These are phyloP conservation scores for Synaphobranchus kaupii DNA, from an alignment of 2,797 vertebrate genomes.

Conservation along the genomic window DNA sequence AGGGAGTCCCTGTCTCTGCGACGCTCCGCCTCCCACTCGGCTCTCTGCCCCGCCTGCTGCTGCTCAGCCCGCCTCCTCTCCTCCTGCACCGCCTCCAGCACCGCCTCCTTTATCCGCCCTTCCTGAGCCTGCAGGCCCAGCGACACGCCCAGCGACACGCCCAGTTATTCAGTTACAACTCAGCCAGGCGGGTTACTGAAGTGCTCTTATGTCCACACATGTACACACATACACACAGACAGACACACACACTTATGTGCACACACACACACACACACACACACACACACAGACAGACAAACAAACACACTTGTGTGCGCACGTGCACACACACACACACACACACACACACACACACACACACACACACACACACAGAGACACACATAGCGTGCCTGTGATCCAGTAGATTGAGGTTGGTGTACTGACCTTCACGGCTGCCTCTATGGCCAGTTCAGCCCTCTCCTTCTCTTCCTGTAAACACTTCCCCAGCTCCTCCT, in stretches of 20 bases:
- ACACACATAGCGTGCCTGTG: neutral
- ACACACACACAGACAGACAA: too few relatives aligned
- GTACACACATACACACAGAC: neutral
- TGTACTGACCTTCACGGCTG: conserved; percentile 63
- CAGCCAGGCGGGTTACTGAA: too few relatives aligned
- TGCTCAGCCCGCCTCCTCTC: conserved; percentile 69
- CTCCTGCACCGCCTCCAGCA: conserved; percentile 70
- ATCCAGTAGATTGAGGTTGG: neutral
- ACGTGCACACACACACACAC: too few relatives aligned
- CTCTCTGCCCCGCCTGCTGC: conserved; percentile 65
- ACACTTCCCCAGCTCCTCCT: conserved; percentile 61
- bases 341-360: too few relatives aligned
- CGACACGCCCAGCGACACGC: neutral
- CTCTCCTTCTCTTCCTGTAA: conserved; percentile 70
- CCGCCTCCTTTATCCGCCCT: conserved; percentile 58
- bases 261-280: too few relatives aligned
- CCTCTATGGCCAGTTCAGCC: conserved; percentile 62
- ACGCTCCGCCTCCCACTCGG: conserved; percentile 67
- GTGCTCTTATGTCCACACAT: neutral
- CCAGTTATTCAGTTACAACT: too few relatives aligned
- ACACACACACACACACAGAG: too few relatives aligned
- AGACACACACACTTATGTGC: too few relatives aligned
- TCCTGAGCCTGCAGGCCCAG: conserved; percentile 64
- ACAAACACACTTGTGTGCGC: too few relatives aligned
- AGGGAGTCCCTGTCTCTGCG: conserved; percentile 61